phyloP scores from a whole-genome alignment of 2,888 invertebrate genomes.

The Automeris io region DNA sequence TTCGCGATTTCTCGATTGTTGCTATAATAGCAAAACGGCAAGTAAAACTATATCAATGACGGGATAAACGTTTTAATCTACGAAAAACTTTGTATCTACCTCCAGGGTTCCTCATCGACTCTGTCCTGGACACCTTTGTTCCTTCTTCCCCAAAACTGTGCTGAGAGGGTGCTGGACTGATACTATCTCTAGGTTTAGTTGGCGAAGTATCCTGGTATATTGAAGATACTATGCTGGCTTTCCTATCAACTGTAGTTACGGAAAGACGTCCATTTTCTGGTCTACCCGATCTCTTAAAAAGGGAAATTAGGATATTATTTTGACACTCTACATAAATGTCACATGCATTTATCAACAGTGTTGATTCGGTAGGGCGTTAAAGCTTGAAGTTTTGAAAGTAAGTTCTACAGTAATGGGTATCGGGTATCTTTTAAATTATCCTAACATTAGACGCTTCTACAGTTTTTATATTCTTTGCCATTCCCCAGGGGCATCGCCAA shows the following conservation, averaged over 20 bases:
- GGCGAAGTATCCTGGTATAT: constrained; percentile 63
- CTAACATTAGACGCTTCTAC: too few species aligned
- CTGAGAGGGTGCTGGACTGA: constrained; percentile 64
- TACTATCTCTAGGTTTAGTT: constrained; percentile 48
- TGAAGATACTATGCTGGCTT: constrained; percentile 67
- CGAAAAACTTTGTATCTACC: too few species aligned
- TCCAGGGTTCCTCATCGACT: constrained; percentile 46
- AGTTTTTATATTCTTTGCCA: not conserved
- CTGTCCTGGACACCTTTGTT: constrained; percentile 45
- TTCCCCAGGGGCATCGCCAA: not conserved
- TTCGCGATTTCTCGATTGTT: too few species aligned
- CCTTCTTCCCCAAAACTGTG: constrained; percentile 56
- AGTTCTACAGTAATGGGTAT: too few species aligned
- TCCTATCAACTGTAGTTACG: constrained; percentile 63
- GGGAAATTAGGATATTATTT: not conserved
- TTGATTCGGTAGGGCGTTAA: not conserved
- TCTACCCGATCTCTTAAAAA: constrained; percentile 48
- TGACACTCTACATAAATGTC: not conserved
- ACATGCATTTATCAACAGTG: not conserved
- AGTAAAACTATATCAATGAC: too few species aligned
- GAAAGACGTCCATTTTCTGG: constrained; percentile 67
- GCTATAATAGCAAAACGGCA: too few species aligned
- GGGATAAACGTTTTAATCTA: too few species aligned
- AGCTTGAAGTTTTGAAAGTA: too few species aligned
- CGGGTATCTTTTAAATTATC: too few species aligned